These are phyloP conservation scores for Allophyes oxyacanthae DNA, from an alignment of 2,888 invertebrate species.

Conservation along the genomic window DNA sequence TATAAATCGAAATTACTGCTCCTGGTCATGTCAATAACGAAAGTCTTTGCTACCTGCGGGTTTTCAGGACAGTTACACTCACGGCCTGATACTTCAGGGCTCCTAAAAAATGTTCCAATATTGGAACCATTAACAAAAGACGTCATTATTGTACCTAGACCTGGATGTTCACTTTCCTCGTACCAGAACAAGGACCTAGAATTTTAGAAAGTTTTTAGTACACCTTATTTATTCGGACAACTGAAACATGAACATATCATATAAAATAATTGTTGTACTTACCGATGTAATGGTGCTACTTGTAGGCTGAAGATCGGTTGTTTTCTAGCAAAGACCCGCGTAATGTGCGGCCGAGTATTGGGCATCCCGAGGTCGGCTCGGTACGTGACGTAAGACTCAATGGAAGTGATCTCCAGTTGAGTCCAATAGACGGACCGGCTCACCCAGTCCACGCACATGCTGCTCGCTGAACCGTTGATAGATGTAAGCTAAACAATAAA, in stretches of 20 bases:
- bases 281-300: constrained; percentile 93
- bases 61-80: constrained; percentile 91
- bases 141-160: constrained; percentile 90
- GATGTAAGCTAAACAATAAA: constrained; percentile 75
- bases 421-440: constrained; percentile 95
- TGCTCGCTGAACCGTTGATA: constrained; percentile 85
- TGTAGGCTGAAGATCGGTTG: constrained; percentile 91
- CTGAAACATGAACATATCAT: no score
- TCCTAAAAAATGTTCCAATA: constrained; percentile 89
- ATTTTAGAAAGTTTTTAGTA: constrained; percentile 47
- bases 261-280: constrained; percentile 55
- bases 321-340: constrained; percentile 88
- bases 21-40: constrained; percentile 92
- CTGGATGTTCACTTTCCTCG: constrained; percentile 90
- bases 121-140: constrained; percentile 89
- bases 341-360: constrained; percentile 86
- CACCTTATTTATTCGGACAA: no score
- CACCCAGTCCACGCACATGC: constrained; percentile 96
- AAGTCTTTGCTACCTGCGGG: constrained; percentile 90
- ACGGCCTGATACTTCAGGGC: constrained; percentile 60
- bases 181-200: constrained; percentile 93
- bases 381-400: constrained; percentile 88
- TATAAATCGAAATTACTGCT: constrained; percentile 86
- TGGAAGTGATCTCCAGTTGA: constrained; percentile 88
- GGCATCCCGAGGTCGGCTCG: constrained; percentile 91